Percentiles rank a stretch among this genome's conserved stretches.
Conservation (phyloP, 2,113 vertebrate species). For the Pituophis catenifer region DNA sequence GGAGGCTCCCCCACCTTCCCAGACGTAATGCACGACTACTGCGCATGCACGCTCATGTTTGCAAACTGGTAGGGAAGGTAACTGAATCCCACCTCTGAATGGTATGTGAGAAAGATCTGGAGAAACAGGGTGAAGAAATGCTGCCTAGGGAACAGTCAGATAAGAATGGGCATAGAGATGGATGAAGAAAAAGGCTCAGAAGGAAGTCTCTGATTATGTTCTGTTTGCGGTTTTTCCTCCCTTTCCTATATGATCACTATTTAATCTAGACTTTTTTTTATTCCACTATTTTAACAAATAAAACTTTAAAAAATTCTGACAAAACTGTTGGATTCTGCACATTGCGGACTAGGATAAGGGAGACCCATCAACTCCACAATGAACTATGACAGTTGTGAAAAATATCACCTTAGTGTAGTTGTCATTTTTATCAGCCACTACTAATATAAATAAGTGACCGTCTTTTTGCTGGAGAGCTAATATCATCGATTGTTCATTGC, state of each 20-base stretch:
- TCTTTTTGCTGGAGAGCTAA: neutral
- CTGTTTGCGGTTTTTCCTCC: neutral
- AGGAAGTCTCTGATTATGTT: neutral
- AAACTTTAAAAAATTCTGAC: neutral
- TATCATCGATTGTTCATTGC: neutral
- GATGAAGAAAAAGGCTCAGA: neutral
- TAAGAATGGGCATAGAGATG: neutral
- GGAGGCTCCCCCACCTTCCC: too few species aligned
- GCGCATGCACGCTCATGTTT: too few species aligned
- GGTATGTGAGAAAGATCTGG: neutral
- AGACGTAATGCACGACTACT: too few species aligned
- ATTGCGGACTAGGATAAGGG: neutral
- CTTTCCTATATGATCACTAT: neutral
- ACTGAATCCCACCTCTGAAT: neutral
- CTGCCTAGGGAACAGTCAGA: neutral
- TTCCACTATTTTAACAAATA: neutral
- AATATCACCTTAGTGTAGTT: neutral
- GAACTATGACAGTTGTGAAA: neutral
- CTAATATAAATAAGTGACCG: neutral
- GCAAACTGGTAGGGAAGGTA: too few species aligned
- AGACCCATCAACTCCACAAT: neutral
- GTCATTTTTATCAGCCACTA: neutral
- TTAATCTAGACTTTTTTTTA: neutral
- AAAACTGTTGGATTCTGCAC: neutral
- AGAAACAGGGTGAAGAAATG: neutral